Evolutionary conservation across 2,113 vertebrate genomes (phyloP).

Genomic region (Nothobranchius kuhntae): DNA sequence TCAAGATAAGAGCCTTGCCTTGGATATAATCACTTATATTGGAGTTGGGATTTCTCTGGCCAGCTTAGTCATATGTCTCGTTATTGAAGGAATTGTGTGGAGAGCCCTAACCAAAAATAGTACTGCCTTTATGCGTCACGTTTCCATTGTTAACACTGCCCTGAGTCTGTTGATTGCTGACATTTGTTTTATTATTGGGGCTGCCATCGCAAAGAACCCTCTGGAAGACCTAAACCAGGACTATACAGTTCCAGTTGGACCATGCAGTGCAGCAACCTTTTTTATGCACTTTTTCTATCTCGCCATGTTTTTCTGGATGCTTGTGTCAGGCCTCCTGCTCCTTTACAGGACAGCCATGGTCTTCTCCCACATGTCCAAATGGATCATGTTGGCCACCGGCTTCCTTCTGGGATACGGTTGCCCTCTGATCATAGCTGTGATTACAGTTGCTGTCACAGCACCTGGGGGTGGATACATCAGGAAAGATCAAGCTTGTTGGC

Average conservation of each 20-base stretch:
- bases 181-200: slow-evolving; percentile 84
- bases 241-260: slow-evolving; percentile 1
- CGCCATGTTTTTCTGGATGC: slow-evolving; percentile 92
- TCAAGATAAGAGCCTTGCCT: accelerated
- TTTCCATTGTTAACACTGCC: slow-evolving; percentile 86
- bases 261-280: slow-evolving; percentile 84
- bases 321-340: slow-evolving; percentile 85
- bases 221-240: slow-evolving; percentile 33
- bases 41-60: slow-evolving; percentile 84
- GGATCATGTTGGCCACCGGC: slow-evolving; percentile 76
- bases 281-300: slow-evolving; percentile 91
- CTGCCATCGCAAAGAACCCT: slow-evolving; percentile 43
- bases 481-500: slow-evolving; percentile 81
- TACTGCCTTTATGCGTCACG: slow-evolving; percentile 85
- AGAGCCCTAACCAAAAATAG: slow-evolving; percentile 77
- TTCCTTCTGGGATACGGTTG: slow-evolving; percentile 85
- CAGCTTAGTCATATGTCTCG: slow-evolving; percentile 83
- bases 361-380: slow-evolving; percentile 82
- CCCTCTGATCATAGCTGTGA: slow-evolving; percentile 82
- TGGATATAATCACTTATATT: slow-evolving; percentile 73
- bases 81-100: slow-evolving; percentile 84
- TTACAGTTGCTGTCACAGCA: slow-evolving; percentile 83
- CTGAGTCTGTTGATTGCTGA: slow-evolving; percentile 82
- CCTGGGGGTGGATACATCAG: slow-evolving; percentile 75
- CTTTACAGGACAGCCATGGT: slow-evolving; percentile 83